phyloP scores from a whole-genome alignment of 2,113 vertebrate genomes.

The Ochotona princeps region DNA sequence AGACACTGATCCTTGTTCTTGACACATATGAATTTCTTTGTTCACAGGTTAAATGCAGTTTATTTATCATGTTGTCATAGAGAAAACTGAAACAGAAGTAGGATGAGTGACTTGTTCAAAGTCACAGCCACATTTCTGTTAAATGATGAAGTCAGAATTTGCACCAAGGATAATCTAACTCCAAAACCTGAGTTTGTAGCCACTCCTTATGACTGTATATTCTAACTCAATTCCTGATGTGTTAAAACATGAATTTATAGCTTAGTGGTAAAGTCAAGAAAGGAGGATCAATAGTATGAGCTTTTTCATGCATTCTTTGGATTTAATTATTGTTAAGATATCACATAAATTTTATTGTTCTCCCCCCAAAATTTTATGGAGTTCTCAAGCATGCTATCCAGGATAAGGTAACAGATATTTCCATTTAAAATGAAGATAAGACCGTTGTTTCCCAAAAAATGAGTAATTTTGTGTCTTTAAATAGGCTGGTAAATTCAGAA shows the following conservation, averaged over 20 bases:
- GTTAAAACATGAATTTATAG: not conserved
- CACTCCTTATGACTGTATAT: not conserved
- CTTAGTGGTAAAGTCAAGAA: not conserved
- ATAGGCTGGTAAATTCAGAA: conserved; percentile 1
- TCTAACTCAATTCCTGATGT: not conserved
- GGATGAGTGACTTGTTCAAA: conserved; percentile 4
- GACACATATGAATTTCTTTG: conserved; percentile 1
- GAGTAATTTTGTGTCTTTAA: not conserved
- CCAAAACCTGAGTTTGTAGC: not conserved
- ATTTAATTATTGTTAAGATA: not conserved
- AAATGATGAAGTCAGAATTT: not conserved
- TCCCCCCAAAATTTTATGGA: conserved; percentile 3
- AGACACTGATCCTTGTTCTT: not conserved
- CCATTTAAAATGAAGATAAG: not conserved
- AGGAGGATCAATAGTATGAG: not conserved
- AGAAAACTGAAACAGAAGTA: not conserved
- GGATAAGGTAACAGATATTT: not conserved
- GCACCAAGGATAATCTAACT: not conserved
- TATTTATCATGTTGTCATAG: not conserved
- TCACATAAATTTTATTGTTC: not conserved
- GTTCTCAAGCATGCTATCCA: not conserved
- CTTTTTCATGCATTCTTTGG: conserved; percentile 27
- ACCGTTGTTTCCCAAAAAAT: conserved; percentile 43
- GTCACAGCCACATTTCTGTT: not conserved
- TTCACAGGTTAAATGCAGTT: not conserved